Evolutionary conservation across 2,888 invertebrate species (phyloP).

Genomic region (Antitype chi): DNA sequence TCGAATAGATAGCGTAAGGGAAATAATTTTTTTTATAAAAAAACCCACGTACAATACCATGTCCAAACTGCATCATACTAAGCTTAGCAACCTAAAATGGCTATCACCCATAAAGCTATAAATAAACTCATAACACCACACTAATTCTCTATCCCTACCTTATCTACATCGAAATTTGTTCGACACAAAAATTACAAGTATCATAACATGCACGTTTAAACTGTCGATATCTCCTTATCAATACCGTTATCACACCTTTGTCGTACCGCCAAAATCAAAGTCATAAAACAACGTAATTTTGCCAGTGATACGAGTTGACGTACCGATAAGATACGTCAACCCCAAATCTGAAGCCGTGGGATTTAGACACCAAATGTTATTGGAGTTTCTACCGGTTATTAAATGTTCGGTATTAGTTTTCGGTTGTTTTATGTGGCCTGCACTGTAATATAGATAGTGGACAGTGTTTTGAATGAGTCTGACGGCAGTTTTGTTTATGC

Average conservation of each 20-base stretch:
- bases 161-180: slow-evolving; percentile 88
- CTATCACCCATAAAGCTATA: slow-evolving; percentile 36
- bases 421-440: slow-evolving; percentile 58
- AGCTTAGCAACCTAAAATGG: slow-evolving; percentile 20
- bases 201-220: slow-evolving; percentile 87
- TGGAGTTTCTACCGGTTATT: slow-evolving; percentile 76
- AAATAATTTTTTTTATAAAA: neutral
- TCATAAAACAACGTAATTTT: slow-evolving; percentile 90
- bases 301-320: slow-evolving; percentile 84
- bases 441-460: slow-evolving; percentile 60
- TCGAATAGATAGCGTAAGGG: neutral
- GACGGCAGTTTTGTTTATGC: neutral
- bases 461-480: slow-evolving; percentile 44
- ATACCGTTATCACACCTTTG: slow-evolving; percentile 82
- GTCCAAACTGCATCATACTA: neutral
- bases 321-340: slow-evolving; percentile 86
- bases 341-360: slow-evolving; percentile 89
- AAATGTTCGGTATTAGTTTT: slow-evolving; percentile 64
- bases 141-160: slow-evolving; percentile 75
- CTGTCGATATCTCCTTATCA: slow-evolving; percentile 77
- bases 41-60: neutral
- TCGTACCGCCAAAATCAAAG: slow-evolving; percentile 89
- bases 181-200: slow-evolving; percentile 90
- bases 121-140: slow-evolving; percentile 47
- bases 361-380: slow-evolving; percentile 83